Evolutionary conservation across 2,797 vertebrate species (phyloP), one percentile per base, ranked within the genome.

Genomic region (Sebastes taczanowskii): DNA sequence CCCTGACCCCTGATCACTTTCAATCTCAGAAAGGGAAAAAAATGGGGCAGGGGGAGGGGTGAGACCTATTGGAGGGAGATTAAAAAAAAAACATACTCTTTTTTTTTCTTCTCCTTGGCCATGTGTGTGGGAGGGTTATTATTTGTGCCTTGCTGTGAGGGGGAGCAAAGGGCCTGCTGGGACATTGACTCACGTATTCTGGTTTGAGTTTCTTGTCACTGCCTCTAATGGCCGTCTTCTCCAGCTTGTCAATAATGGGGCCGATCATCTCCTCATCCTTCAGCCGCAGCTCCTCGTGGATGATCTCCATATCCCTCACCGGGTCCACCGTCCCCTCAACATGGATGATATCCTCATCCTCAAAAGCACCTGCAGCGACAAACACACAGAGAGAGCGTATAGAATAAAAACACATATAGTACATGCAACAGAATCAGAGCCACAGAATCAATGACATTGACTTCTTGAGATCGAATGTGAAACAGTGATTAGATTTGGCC

Each of bases 341-440:
- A 29, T 99, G 98, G 56, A 98, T 97, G 91, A 99, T 99, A 94
- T 99, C 98, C 94, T 99, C 98, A 88, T 99, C 97, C 91, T 99
- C 97, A 92, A 99, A 99, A 35, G 96, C 97, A 90, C 98, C 98
- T 99, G 87, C 73, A 69, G 89, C 0, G 77, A 91, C 76, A 93
- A 87, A 80, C 77, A 90, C 60, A 81, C 25, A 66, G 14, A 72
- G 58, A 70, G 71, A 38, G 76, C 23, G 23, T 13, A 46, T 20
- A 66, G 16, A 56, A 52, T 77, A 83, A 71, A 6, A 63, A 27
- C 62, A 77, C 25, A 46, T 79, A 77, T 13, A 66, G 71, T 74
- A 83, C 56, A 79, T 60, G 61, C 46, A 77, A 27, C 22, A 74
- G 25, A 76, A 88, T 90, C 80, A 78, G 11, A 64, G 52, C 11